Evolutionary conservation across 2,797 vertebrate species (phyloP).

Genomic region (Rhinichthys osculus): DNA sequence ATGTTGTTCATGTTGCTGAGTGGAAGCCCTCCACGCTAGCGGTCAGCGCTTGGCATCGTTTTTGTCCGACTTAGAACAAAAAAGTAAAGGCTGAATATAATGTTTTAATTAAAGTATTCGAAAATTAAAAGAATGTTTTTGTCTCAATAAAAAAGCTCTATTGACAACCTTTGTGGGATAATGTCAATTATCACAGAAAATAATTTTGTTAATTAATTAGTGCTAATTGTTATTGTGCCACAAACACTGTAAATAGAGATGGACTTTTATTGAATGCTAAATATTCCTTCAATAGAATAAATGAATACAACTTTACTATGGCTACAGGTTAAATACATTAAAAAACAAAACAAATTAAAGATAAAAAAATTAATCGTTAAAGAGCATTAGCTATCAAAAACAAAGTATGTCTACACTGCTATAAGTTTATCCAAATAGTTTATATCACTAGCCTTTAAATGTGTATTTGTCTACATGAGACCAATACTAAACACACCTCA

Average conservation of each 20-base stretch:
- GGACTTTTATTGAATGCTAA: neutral
- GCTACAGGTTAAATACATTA: neutral
- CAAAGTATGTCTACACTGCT: neutral
- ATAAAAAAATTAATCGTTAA: neutral
- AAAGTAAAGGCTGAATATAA: constrained; percentile 24
- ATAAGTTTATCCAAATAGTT: neutral
- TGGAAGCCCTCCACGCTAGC: neutral
- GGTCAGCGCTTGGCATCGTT: constrained; percentile 9
- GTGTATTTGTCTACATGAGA: constrained; percentile 14
- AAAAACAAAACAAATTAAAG: neutral
- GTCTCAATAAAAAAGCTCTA: neutral
- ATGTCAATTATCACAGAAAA: neutral
- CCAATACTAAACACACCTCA: constrained; percentile 36
- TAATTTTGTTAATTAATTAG: neutral
- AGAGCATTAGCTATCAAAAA: constrained; percentile 9
- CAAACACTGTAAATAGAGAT: neutral
- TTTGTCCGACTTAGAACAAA: neutral
- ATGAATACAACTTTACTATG: neutral
- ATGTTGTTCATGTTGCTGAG: neutral
- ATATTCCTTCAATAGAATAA: neutral
- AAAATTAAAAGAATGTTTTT: neutral
- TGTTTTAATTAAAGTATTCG: neutral
- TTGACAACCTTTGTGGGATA: neutral
- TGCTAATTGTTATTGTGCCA: neutral
- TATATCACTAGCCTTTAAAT: neutral